Conservation (phyloP, 2,888 invertebrate species). For the Sepioteuthis lessoniana region DNA sequence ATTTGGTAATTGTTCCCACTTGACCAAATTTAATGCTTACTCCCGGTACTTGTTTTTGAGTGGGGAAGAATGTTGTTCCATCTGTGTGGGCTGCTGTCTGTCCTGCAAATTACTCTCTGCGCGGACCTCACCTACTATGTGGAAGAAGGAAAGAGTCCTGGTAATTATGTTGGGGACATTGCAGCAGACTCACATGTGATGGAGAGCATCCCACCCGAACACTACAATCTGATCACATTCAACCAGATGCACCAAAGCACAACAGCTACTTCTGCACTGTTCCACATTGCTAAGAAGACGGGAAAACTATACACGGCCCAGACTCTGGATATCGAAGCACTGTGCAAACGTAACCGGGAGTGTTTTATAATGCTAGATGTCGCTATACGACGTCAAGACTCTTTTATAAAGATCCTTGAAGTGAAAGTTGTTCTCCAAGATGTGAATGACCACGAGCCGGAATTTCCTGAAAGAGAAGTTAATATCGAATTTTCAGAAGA, state of each 20-base stretch:
- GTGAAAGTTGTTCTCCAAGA: not conserved
- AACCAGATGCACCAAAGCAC: not conserved
- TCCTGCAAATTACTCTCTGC: conserved; percentile 7
- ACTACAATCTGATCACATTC: not conserved
- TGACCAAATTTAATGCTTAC: not conserved
- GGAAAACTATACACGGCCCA: not conserved
- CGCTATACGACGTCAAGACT: not conserved
- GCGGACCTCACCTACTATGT: not conserved
- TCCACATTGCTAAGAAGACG: not conserved
- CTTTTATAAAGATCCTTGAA: conserved; percentile 21
- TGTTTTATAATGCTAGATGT: not conserved
- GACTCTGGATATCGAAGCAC: not conserved
- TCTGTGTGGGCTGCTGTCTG: conserved; percentile 23
- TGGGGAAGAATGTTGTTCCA: conserved; percentile 6
- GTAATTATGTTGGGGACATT: not conserved
- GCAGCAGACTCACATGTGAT: not conserved
- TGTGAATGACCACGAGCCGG: not conserved
- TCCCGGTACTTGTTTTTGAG: not conserved
- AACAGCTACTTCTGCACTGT: not conserved
- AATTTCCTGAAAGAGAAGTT: not conserved
- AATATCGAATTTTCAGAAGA: not conserved
- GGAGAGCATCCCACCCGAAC: not conserved
- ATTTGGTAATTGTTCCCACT: not conserved
- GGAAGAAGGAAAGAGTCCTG: not conserved
- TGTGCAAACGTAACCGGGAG: not conserved